Base-by-base conservation (phyloP, 2,113 vertebrate species). In the Hemiprocne comata region DNA sequence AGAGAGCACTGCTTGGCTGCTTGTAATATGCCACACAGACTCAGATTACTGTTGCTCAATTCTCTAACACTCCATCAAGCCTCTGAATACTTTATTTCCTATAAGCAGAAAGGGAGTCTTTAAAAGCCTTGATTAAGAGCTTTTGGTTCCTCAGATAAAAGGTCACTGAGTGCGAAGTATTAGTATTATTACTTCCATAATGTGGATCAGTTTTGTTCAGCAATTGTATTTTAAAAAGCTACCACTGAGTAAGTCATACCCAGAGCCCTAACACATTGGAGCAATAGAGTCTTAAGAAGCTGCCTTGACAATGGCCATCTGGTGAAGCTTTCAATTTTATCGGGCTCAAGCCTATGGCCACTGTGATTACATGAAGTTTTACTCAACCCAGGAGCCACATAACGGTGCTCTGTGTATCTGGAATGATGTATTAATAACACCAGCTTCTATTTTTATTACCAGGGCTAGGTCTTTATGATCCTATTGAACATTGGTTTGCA, bases 301-400 rank as follows among this genome's bases (percentile, higher is more conserved):
- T 94, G 38, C 66, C 64, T 42, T 79, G 54, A 87, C 65, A 81
- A 70, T 17, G 18, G 70, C 74, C 92, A 95, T 85, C 86, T 92
- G 80, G 54, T 76, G 36, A 84, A 81, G 73, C 65, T 90, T 82
- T 42, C 66, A 93, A 33, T 62, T 96, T 91, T 91, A 89, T 9
- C 74, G 34, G 60, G 77, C 77, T 82, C 75, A 79, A 58, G 58
- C 55, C 95, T 70, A 71, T 5, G 51, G 58, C 85, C 54, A 78
- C 53, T 85, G 51, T 44, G 60, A 93, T 86, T 86, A 86, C 21
- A 64, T 4, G 42, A 90, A 80, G 50, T 86, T 96, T 95, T 97
- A 96, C 93, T 89, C 80, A 95, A 75, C 92, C 88, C 93, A 84
- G 50, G 90, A 93, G 92, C 67, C 88, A 93, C 46, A 94, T 95